These are phyloP conservation scores for Gymnogyps californianus DNA, from an alignment of 2,113 vertebrate genomes.

Conservation along the genomic window DNA sequence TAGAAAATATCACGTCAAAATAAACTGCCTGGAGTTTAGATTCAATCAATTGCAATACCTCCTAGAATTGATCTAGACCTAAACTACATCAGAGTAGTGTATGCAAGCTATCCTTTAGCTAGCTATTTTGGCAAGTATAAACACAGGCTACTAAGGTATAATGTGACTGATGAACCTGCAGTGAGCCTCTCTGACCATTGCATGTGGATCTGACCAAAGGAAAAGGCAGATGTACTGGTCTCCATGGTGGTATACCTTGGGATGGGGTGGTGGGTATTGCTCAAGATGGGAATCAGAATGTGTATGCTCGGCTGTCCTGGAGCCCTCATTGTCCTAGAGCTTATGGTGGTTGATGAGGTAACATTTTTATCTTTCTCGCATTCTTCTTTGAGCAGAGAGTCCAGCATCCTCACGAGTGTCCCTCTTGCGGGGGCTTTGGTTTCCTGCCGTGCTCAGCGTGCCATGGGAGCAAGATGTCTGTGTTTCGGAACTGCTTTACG, in stretches of 20 bases:
- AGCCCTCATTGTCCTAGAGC: neutral
- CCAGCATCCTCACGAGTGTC: slow-evolving; percentile 89
- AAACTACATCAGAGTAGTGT: neutral
- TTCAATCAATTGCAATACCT: neutral
- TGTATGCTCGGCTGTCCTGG: neutral
- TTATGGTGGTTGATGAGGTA: neutral
- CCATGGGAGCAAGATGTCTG: slow-evolving; percentile 99
- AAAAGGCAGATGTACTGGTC: neutral
- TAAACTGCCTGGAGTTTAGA: neutral
- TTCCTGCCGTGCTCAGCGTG: slow-evolving; percentile 94
- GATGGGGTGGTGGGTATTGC: neutral
- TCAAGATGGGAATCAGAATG: neutral
- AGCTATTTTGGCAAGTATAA: neutral
- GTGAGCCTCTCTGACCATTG: neutral
- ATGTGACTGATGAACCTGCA: neutral
- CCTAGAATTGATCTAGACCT: neutral
- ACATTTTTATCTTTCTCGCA: neutral
- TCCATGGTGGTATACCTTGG: neutral
- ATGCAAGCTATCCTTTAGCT: neutral
- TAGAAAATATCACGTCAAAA: neutral
- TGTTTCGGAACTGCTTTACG: slow-evolving; percentile 97
- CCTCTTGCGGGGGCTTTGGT: slow-evolving; percentile 90
- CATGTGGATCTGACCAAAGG: neutral
- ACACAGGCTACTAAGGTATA: neutral
- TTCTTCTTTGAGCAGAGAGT: slow-evolving; percentile 80